Evolutionary conservation across 2,797 vertebrate species (phyloP).

Genomic region (Premnoplex brunnescens): DNA sequence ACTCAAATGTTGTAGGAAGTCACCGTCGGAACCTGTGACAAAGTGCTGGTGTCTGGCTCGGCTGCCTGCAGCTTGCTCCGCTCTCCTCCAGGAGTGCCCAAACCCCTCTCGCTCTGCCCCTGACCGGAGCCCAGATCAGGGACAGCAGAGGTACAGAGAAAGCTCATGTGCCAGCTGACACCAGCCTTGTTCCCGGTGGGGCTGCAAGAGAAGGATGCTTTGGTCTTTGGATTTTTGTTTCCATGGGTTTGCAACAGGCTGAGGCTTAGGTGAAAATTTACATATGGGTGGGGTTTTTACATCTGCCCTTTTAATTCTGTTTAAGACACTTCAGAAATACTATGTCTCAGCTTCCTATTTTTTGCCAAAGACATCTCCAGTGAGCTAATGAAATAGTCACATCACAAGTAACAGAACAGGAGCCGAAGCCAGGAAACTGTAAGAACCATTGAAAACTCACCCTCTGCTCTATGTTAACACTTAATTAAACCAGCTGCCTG

Average conservation of each 20-base stretch:
- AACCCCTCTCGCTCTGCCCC: accelerated
- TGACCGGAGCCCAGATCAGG: not conserved
- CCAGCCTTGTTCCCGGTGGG: not conserved
- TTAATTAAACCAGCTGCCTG: not conserved
- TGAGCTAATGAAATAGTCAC: not conserved
- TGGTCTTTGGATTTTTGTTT: not conserved
- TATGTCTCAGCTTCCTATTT: not conserved
- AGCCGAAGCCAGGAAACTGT: not conserved
- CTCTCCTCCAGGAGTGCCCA: not conserved
- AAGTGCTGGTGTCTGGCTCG: not conserved
- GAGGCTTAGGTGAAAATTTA: not conserved
- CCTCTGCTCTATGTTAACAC: not conserved
- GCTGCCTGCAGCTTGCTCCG: not conserved
- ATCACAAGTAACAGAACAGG: not conserved
- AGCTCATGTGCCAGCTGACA: not conserved
- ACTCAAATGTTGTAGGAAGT: not conserved
- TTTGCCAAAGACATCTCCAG: not conserved
- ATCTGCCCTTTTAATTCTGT: not conserved
- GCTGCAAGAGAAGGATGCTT: not conserved
- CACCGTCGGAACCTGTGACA: not conserved
- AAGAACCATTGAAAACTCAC: not conserved
- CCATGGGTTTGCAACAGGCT: not conserved
- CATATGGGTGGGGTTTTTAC: not conserved
- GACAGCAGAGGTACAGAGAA: accelerated
- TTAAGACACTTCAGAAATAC: not conserved